Evolutionary conservation across 2,888 invertebrate species (phyloP).

Genomic region (Monochamus alternatus): DNA sequence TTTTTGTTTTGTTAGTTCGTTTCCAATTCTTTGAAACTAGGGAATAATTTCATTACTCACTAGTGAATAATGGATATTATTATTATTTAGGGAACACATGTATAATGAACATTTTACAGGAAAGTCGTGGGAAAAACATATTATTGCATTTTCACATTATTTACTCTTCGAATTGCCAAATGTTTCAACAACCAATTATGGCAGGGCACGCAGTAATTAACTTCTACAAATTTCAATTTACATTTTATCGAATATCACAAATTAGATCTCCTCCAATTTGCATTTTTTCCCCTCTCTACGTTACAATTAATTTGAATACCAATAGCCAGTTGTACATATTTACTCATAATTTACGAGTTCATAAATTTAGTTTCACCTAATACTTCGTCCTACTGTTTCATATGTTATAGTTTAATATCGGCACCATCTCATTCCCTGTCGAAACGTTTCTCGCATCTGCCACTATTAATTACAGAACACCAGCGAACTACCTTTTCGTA

Average conservation of each 20-base stretch:
- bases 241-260: constrained; percentile 44
- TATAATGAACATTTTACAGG: too few species aligned
- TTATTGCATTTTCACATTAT: too few species aligned
- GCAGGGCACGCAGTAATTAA: constrained; percentile 19
- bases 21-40: too few species aligned
- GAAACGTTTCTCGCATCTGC: constrained; percentile 33
- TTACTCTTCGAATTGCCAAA: too few species aligned
- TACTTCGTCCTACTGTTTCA: constrained; percentile 49
- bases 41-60: too few species aligned
- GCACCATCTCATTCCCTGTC: constrained; percentile 32
- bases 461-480: constrained; percentile 22
- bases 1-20: too few species aligned
- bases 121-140: too few species aligned
- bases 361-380: constrained; percentile 51
- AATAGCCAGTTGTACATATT: constrained; percentile 48
- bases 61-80: too few species aligned
- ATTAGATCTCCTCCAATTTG: constrained; percentile 47
- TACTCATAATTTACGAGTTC: constrained; percentile 47
- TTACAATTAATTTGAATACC: constrained; percentile 47
- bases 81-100: too few species aligned
- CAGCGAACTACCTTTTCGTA: too few species aligned
- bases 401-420: constrained; percentile 40
- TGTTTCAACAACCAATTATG: too few species aligned
- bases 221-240: constrained; percentile 37
- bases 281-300: constrained; percentile 42